These are phyloP conservation scores for Heliconius cydno DNA, from an alignment of 2,888 invertebrate genomes.

Conservation along the genomic window DNA sequence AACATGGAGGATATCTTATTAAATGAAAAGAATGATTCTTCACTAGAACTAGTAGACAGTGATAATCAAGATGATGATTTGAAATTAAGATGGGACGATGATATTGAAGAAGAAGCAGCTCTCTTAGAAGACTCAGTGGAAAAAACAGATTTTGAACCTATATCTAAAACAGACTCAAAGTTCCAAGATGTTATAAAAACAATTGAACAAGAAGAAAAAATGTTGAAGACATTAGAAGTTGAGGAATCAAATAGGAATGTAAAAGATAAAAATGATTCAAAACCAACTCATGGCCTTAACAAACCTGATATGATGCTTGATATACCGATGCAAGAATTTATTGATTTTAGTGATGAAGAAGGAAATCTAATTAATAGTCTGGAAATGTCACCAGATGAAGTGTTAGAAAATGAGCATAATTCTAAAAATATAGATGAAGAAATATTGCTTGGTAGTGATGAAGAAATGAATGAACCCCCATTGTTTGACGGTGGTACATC, in stretches of 20 bases:
- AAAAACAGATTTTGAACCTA: neutral
- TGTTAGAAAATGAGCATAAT: constrained; percentile 12
- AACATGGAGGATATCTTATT: constrained; percentile 16
- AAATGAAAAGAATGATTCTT: constrained; percentile 19
- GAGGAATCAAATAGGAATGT: constrained; percentile 24
- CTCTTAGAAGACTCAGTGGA: constrained; percentile 41
- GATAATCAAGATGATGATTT: constrained; percentile 58
- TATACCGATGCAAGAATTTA: constrained; percentile 69
- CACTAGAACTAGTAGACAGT: constrained; percentile 20
- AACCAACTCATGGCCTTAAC: constrained; percentile 58
- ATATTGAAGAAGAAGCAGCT: constrained; percentile 47
- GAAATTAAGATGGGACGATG: constrained; percentile 64
- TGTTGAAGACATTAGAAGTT: constrained; percentile 20
- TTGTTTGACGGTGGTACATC: neutral
- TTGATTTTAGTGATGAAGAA: constrained; percentile 55
- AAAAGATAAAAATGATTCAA: constrained; percentile 25
- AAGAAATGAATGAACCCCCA: constrained; percentile 30
- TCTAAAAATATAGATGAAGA: constrained; percentile 21
- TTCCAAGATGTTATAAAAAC: constrained; percentile 19
- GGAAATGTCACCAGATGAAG: constrained; percentile 49
- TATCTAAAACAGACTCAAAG: neutral
- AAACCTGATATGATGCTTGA: constrained; percentile 72
- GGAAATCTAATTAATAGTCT: constrained; percentile 50
- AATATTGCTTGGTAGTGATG: constrained; percentile 31
- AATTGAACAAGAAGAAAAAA: constrained; percentile 25